phyloP scores from a whole-genome alignment of 2,888 invertebrate species.

The Strigamia maritima region DNA sequence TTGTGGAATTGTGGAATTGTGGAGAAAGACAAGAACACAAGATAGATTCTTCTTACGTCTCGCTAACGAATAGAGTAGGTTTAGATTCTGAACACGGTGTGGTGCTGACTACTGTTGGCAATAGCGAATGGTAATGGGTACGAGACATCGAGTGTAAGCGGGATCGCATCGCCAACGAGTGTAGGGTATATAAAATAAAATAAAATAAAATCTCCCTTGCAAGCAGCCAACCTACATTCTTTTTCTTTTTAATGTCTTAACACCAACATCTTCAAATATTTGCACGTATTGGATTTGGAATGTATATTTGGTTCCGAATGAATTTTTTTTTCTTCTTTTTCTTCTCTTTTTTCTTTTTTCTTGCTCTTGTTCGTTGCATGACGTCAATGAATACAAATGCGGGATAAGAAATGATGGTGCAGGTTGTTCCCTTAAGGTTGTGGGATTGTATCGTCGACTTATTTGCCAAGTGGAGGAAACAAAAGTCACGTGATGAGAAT shows the following conservation, averaged over 20 bases:
- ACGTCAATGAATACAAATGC: constrained; percentile 25
- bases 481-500: constrained; percentile 12
- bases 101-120: background rate
- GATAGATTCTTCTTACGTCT: background rate
- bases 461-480: background rate
- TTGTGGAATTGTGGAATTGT: no score
- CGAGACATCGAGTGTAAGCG: background rate
- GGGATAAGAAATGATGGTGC: background rate
- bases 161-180: background rate
- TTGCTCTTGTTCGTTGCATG: background rate
- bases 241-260: background rate
- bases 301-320: constrained; percentile 21
- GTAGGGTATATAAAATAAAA: background rate
- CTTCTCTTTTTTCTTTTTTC: background rate
- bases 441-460: constrained; percentile 12
- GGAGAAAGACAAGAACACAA: background rate
- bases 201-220: background rate
- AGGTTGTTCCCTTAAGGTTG: background rate
- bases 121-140: constrained; percentile 17
- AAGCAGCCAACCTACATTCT: background rate
- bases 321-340: background rate
- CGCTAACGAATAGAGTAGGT: background rate
- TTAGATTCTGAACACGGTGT: background rate
- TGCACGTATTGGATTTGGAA: constrained; percentile 8
- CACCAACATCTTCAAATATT: constrained; percentile 18